Percentiles rank a stretch among this genome's conserved stretches.
These are phyloP conservation scores for Ophthalmolycus amberensis DNA, from an alignment of 2,113 vertebrate species.

Conservation along the genomic window DNA sequence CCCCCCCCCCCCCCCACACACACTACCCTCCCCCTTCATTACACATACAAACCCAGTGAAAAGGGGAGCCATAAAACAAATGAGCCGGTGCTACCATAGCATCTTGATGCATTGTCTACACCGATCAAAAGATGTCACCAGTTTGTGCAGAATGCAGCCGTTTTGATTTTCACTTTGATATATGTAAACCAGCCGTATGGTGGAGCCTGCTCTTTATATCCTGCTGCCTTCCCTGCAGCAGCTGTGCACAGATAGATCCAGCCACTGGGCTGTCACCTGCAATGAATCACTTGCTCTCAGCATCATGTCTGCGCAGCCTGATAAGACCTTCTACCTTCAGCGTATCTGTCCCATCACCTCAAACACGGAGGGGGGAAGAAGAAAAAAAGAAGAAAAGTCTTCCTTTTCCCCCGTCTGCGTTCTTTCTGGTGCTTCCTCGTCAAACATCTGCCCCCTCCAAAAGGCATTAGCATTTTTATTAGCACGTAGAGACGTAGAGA, in stretches of 20 bases:
- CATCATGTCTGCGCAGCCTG: conserved; percentile 72
- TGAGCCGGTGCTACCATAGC: conserved; percentile 53
- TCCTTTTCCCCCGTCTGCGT: conserved; percentile 24
- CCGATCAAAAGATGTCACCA: conserved; percentile 30
- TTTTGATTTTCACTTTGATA: conserved; percentile 56
- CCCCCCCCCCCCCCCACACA: neutral
- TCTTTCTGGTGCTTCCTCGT: conserved; percentile 31
- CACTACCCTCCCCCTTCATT: conserved; percentile 56
- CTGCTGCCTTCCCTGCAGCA: conserved; percentile 40
- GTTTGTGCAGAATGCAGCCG: conserved; percentile 37
- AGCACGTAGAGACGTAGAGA: conserved; percentile 58
- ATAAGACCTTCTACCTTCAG: conserved; percentile 74
- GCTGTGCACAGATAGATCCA: conserved; percentile 54
- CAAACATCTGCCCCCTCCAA: conserved; percentile 45
- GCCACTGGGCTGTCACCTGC: conserved; percentile 76
- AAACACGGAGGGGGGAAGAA: conserved; percentile 11
- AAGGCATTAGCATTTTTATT: conserved; percentile 81
- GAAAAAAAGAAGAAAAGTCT: neutral
- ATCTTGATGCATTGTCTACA: conserved; percentile 36
- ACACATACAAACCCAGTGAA: conserved; percentile 44
- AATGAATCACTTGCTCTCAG: conserved; percentile 77
- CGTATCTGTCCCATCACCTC: conserved; percentile 74
- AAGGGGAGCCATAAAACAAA: conserved; percentile 70
- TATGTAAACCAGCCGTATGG: neutral
- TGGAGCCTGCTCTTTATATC: neutral